Conservation (phyloP, 2,888 invertebrate genomes). For the Agrotis puta region DNA sequence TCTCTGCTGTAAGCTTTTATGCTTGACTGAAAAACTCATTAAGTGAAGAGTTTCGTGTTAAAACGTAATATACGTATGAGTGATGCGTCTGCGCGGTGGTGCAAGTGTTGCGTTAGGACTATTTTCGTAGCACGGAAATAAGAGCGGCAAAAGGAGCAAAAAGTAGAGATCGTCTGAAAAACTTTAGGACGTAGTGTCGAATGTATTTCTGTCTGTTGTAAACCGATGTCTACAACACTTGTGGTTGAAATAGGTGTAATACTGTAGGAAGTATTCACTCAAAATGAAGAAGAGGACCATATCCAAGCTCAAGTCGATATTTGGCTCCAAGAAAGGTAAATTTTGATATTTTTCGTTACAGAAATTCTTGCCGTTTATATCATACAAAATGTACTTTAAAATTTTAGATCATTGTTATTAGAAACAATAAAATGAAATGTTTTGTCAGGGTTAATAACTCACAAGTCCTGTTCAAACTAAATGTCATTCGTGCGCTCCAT, state of each 20-base stretch:
- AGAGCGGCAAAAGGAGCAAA: slow-evolving; percentile 91
- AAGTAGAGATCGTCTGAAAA: slow-evolving; percentile 87
- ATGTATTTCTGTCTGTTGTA: slow-evolving; percentile 88
- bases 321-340: slow-evolving; percentile 87
- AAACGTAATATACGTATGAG: slow-evolving; percentile 76
- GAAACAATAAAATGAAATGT: background rate
- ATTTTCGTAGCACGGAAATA: slow-evolving; percentile 91
- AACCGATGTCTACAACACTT: slow-evolving; percentile 81
- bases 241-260: slow-evolving; percentile 74
- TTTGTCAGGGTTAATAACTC: background rate
- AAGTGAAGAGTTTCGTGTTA: slow-evolving; percentile 61
- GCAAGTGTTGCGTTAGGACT: slow-evolving; percentile 89
- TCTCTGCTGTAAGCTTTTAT: slow-evolving; percentile 26
- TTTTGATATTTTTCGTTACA: slow-evolving; percentile 6
- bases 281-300: slow-evolving; percentile 89
- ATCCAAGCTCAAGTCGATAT: slow-evolving; percentile 87
- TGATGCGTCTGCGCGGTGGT: slow-evolving; percentile 87
- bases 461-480: slow-evolving; percentile 1
- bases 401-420: slow-evolving; percentile 3
- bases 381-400: background rate
- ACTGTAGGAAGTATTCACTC: slow-evolving; percentile 61
- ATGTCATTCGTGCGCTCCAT: slow-evolving; percentile 5
- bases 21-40: slow-evolving; percentile 33
- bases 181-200: slow-evolving; percentile 87
- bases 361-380: background rate